Evolutionary conservation across 2,888 invertebrate species (phyloP).

Genomic region (Synanthedon vespiformis): DNA sequence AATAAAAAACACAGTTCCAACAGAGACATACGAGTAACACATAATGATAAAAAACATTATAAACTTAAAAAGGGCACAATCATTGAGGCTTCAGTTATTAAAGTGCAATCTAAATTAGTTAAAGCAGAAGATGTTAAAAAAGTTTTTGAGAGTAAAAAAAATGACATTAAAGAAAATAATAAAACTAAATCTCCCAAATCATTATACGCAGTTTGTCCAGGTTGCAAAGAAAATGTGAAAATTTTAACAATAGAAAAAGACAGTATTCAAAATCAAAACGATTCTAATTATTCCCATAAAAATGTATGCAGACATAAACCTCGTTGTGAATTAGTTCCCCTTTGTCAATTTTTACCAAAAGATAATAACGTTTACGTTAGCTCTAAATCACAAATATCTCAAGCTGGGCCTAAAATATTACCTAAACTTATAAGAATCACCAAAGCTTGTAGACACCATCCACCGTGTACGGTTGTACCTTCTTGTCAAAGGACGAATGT

Average conservation of each 20-base stretch:
- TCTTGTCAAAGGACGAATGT: constrained; percentile 51
- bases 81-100: too few species aligned
- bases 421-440: constrained; percentile 45
- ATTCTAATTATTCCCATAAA: constrained; percentile 14
- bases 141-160: constrained; percentile 7
- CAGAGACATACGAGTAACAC: constrained; percentile 6
- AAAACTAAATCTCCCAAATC: constrained; percentile 20
- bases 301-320: constrained; percentile 40
- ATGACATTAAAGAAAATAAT: constrained; percentile 10
- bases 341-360: constrained; percentile 43
- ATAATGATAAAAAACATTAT: too few species aligned
- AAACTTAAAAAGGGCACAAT: too few species aligned
- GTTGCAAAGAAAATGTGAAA: constrained; percentile 44
- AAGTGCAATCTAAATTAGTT: too few species aligned
- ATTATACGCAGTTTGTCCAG: constrained; percentile 38
- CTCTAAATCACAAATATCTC: constrained; percentile 21
- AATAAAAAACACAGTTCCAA: constrained; percentile 13
- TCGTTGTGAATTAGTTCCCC: constrained; percentile 42
- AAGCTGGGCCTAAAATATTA: constrained; percentile 16
- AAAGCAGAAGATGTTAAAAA: constrained; percentile 8
- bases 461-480: constrained; percentile 56
- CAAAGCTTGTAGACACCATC: constrained; percentile 57
- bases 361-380: constrained; percentile 18
- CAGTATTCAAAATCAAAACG: constrained; percentile 15
- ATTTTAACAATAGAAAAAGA: constrained; percentile 35